Conservation (phyloP, 1,140 invertebrate species). For the Panagrolaimus sp. region DNA sequence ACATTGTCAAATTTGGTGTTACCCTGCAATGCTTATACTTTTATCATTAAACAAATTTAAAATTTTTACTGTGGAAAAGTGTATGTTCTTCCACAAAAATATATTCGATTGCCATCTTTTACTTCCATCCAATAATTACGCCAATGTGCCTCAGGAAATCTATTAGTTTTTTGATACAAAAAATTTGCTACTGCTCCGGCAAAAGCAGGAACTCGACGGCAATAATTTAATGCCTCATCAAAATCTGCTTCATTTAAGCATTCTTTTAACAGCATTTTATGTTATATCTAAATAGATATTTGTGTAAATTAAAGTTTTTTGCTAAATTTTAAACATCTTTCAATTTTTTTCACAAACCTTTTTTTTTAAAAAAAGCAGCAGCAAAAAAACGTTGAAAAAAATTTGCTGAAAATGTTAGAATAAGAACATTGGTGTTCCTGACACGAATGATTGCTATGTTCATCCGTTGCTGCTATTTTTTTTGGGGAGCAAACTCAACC, state of each 20-base stretch:
- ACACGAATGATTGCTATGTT: too few relatives aligned
- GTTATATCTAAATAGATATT: too few relatives aligned
- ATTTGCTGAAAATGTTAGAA: too few relatives aligned
- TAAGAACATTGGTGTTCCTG: too few relatives aligned
- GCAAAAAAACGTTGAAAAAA: too few relatives aligned
- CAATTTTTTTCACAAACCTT: too few relatives aligned
- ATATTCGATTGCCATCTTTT: not conserved
- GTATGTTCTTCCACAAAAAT: not conserved
- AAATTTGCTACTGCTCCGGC: not conserved
- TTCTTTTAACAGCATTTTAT: too few relatives aligned
- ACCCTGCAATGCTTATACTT: not conserved
- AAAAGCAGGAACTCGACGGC: not conserved
- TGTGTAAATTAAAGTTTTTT: too few relatives aligned
- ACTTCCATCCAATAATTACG: not conserved
- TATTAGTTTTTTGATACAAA: not conserved
- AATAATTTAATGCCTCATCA: not conserved
- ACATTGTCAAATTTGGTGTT: not conserved
- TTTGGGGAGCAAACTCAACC: too few relatives aligned
- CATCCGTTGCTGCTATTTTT: too few relatives aligned
- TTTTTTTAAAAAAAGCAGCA: too few relatives aligned
- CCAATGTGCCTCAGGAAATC: constrained; percentile 8
- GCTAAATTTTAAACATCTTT: too few relatives aligned
- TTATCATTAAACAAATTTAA: not conserved
- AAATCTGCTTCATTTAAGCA: not conserved
- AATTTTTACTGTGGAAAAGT: not conserved